phyloP scores from a whole-genome alignment of 1,140 invertebrate species.

The Diorhabda elongata region DNA sequence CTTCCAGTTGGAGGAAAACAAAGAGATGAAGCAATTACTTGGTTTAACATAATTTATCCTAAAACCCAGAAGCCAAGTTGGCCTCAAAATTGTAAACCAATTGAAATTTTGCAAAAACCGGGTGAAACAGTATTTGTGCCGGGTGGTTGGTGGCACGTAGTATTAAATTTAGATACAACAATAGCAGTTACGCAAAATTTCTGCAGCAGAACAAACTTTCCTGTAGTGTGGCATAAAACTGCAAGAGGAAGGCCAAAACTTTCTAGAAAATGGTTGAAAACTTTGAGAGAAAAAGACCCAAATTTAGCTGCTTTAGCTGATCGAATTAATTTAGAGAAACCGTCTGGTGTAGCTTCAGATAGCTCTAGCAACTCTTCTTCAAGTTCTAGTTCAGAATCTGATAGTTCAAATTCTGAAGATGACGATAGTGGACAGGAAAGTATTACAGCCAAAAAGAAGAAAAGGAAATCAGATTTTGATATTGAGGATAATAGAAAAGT shows the following conservation, averaged over 20 bases:
- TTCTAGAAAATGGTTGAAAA: conserved; percentile 59
- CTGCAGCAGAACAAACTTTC: conserved; percentile 93
- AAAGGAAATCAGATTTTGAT: conserved; percentile 51
- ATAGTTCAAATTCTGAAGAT: conserved; percentile 64
- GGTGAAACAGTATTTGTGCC: conserved; percentile 99
- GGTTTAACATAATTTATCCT: conserved; percentile 97
- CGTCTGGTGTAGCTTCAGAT: conserved; percentile 90
- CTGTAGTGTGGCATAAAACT: conserved; percentile 97
- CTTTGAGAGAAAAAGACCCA: conserved; percentile 65
- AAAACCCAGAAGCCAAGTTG: conserved; percentile 82
- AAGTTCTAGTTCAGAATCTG: conserved; percentile 57
- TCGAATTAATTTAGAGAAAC: conserved; percentile 77
- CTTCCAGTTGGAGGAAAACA: conserved; percentile 89
- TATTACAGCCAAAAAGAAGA: conserved; percentile 80
- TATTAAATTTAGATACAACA: conserved; percentile 92
- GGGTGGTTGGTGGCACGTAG: conserved; percentile 98
- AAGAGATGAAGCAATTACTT: conserved; percentile 95
- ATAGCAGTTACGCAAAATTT: conserved; percentile 99
- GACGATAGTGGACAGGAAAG: conserved; percentile 86
- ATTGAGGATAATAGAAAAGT: conserved; percentile 37
- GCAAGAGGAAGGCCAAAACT: conserved; percentile 91
- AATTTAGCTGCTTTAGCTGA: conserved; percentile 82
- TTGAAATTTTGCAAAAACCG: conserved; percentile 94
- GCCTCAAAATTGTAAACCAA: conserved; percentile 87
- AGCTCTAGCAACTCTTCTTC: conserved; percentile 87